Evolutionary conservation across 2,797 vertebrate genomes (phyloP).

Genomic region (Spea hammondii): DNA sequence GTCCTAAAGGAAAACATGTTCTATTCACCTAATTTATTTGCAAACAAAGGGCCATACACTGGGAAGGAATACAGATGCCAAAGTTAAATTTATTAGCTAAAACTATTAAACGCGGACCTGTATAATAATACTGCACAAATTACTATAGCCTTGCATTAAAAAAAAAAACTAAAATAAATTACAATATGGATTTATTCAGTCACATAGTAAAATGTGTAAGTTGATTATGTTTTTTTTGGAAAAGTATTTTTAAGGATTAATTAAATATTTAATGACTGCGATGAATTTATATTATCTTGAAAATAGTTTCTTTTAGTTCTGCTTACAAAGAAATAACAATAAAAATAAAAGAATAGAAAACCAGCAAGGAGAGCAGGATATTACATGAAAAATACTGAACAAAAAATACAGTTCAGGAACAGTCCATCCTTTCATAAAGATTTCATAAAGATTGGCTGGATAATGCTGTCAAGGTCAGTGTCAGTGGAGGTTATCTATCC

Average conservation of each 20-base stretch:
- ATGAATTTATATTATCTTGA: no score
- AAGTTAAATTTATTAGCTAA: background rate
- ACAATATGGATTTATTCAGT: background rate
- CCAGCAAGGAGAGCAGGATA: slow-evolving; percentile 22
- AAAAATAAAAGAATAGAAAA: background rate
- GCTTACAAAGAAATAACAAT: background rate
- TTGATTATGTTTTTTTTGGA: no score
- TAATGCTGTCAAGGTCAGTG: slow-evolving; percentile 40
- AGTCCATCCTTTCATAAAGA: slow-evolving; percentile 50
- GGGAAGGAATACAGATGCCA: slow-evolving; percentile 1
- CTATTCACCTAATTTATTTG: slow-evolving; percentile 8
- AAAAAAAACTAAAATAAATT: background rate
- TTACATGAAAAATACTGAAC: slow-evolving; percentile 51
- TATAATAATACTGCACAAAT: slow-evolving; percentile 8
- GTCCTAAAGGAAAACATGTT: slow-evolving; percentile 4
- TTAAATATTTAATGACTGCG: background rate
- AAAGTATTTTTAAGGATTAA: no score
- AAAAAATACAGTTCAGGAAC: slow-evolving; percentile 41
- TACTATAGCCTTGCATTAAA: background rate
- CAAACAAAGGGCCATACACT: background rate
- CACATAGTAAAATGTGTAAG: background rate
- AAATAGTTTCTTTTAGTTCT: no score
- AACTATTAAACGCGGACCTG: background rate
- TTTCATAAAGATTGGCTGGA: slow-evolving; percentile 46
- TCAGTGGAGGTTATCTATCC: slow-evolving; percentile 32